phyloP scores from a whole-genome alignment of 2,113 vertebrate species.

The Spea multiplicata region DNA sequence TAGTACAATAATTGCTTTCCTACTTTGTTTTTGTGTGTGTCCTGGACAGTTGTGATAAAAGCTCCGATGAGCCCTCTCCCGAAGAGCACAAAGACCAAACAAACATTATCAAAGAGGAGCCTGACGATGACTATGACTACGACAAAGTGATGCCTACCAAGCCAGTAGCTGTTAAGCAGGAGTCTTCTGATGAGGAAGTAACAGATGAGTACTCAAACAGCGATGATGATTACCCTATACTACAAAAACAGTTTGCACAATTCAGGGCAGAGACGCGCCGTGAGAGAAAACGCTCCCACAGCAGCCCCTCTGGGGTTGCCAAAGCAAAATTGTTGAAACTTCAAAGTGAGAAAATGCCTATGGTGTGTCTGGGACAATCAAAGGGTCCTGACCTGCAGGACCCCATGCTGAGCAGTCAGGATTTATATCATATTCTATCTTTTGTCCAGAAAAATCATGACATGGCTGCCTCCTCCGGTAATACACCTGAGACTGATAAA shows the following conservation, averaged over 20 bases:
- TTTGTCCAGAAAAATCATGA: neutral
- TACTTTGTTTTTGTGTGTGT: slow-evolving; percentile 35
- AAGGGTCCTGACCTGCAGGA: slow-evolving; percentile 63
- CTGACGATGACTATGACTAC: slow-evolving; percentile 72
- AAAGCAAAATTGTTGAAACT: slow-evolving; percentile 73
- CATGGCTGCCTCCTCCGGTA: slow-evolving; percentile 49
- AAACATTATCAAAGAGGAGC: slow-evolving; percentile 73
- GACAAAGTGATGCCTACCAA: slow-evolving; percentile 54
- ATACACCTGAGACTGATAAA: slow-evolving; percentile 52
- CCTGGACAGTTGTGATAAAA: slow-evolving; percentile 56
- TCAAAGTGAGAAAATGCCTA: slow-evolving; percentile 69
- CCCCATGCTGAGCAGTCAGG: slow-evolving; percentile 44
- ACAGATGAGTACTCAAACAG: slow-evolving; percentile 71
- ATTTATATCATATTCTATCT: neutral
- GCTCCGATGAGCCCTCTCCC: slow-evolving; percentile 53
- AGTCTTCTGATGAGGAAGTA: slow-evolving; percentile 70
- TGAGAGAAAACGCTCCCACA: slow-evolving; percentile 53
- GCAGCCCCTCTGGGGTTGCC: slow-evolving; percentile 65
- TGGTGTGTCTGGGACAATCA: slow-evolving; percentile 66
- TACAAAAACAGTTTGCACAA: slow-evolving; percentile 63
- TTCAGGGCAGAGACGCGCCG: slow-evolving; percentile 42
- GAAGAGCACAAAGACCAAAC: slow-evolving; percentile 61
- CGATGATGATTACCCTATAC: slow-evolving; percentile 60
- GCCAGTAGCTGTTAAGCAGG: slow-evolving; percentile 67
- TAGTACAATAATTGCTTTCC: neutral